Evolutionary conservation across 2,113 vertebrate species (phyloP).

Genomic region (Emydura subglobosa): DNA sequence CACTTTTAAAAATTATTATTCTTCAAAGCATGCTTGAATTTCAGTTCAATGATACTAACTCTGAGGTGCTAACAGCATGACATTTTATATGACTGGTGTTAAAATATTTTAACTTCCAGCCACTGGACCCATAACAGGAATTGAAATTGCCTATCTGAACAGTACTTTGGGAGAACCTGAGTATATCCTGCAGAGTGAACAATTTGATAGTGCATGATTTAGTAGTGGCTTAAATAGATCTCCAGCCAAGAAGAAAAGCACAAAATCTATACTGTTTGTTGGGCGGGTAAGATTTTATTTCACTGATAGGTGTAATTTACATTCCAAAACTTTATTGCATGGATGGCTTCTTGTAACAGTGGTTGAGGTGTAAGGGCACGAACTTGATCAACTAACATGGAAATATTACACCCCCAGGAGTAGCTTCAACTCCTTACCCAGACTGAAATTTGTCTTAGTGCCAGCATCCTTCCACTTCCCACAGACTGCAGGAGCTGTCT

Average conservation of each 20-base stretch:
- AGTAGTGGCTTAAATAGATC: neutral
- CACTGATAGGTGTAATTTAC: neutral
- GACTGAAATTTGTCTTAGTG: neutral
- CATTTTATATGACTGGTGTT: slow-evolving; percentile 44
- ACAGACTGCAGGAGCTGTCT: neutral
- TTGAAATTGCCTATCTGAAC: slow-evolving; percentile 34
- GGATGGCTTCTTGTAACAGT: neutral
- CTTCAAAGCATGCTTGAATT: slow-evolving; percentile 35
- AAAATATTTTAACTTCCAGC: slow-evolving; percentile 62
- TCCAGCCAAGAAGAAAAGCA: neutral
- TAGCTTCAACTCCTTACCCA: neutral
- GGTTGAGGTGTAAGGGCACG: neutral
- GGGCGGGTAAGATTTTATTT: neutral
- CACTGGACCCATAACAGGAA: slow-evolving; percentile 18
- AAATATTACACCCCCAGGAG: neutral
- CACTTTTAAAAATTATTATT: neutral
- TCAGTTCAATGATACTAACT: slow-evolving; percentile 48
- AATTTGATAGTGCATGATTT: slow-evolving; percentile 23
- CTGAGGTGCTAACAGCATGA: slow-evolving; percentile 75
- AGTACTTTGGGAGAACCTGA: neutral
- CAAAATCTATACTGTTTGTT: slow-evolving; percentile 6
- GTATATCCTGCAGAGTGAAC: slow-evolving; percentile 1
- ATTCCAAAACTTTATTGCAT: neutral
- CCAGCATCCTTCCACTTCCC: slow-evolving; percentile 1
- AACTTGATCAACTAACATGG: neutral